phyloP scores from a whole-genome alignment of 2,888 invertebrate genomes.

The Margaritifera margaritifera region DNA sequence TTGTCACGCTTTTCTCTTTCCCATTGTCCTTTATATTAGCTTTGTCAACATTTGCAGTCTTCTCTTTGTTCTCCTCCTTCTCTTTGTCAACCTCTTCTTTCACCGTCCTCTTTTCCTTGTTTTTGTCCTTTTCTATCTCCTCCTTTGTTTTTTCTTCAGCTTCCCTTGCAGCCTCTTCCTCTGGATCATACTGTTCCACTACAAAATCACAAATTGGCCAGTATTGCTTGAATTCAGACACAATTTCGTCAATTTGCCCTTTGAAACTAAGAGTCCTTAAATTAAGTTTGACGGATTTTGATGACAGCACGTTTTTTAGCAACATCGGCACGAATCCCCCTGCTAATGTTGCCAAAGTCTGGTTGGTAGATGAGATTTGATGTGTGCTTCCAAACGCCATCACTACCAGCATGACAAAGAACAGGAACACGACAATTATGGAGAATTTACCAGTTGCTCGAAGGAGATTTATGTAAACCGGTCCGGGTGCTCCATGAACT shows the following conservation, averaged over 20 bases:
- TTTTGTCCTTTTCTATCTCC: conserved; percentile 17
- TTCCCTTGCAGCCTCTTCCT: conserved; percentile 45
- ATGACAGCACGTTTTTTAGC: conserved; percentile 66
- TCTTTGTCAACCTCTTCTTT: conserved; percentile 13
- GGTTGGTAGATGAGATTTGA: conserved; percentile 67
- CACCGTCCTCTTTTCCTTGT: conserved; percentile 21
- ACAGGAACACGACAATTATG: conserved; percentile 66
- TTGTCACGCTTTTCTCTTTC: conserved; percentile 29
- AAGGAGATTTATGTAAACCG: conserved; percentile 65
- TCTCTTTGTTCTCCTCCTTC: conserved; percentile 16
- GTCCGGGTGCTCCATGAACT: conserved; percentile 68
- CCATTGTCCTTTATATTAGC: conserved; percentile 33
- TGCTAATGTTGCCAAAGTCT: conserved; percentile 65
- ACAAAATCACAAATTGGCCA: conserved; percentile 68
- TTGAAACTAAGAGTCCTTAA: conserved; percentile 69
- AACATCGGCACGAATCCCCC: conserved; percentile 69
- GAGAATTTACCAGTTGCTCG: conserved; percentile 66
- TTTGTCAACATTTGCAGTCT: conserved; percentile 20
- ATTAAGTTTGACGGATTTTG: conserved; percentile 64
- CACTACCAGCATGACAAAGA: conserved; percentile 68
- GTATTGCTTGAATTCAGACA: conserved; percentile 62
- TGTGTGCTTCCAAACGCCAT: conserved; percentile 67
- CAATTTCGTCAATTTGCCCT: conserved; percentile 67
- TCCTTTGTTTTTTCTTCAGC: conserved; percentile 22
- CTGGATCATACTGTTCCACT: conserved; percentile 49